Percentiles rank a stretch among this genome's conserved stretches.
Conservation (phyloP, 2,797 vertebrate species). For the Ctenopoma multispine region DNA sequence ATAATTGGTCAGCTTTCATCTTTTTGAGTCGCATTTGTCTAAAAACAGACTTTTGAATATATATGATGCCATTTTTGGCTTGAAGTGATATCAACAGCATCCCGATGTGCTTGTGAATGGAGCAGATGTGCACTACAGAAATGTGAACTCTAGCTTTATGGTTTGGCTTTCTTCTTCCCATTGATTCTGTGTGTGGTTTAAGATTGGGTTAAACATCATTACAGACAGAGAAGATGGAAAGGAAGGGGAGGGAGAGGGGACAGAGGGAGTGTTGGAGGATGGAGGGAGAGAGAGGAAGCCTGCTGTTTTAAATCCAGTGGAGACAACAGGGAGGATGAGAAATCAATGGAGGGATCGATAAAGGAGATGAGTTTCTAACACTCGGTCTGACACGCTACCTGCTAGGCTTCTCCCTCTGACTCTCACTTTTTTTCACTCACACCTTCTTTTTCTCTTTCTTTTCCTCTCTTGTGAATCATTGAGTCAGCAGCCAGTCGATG, state of each 20-base stretch:
- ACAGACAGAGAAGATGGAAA: slow-evolving; percentile 61
- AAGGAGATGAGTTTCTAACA: slow-evolving; percentile 83
- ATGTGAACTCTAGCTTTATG: slow-evolving; percentile 48
- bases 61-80: slow-evolving; percentile 1
- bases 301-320: slow-evolving; percentile 83
- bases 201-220: slow-evolving; percentile 73
- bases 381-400: slow-evolving; percentile 72
- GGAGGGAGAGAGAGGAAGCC: slow-evolving; percentile 63
- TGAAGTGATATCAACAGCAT: slow-evolving; percentile 3
- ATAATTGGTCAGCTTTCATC: slow-evolving; percentile 15
- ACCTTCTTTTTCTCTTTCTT: slow-evolving; percentile 57
- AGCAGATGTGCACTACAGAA: slow-evolving; percentile 35
- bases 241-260: slow-evolving; percentile 66
- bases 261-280: slow-evolving; percentile 62
- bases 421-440: slow-evolving; percentile 65
- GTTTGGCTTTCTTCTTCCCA: slow-evolving; percentile 60
- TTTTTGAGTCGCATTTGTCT: slow-evolving; percentile 23
- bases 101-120: slow-evolving; percentile 42
- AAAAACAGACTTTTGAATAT: slow-evolving; percentile 17
- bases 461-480: slow-evolving; percentile 80
- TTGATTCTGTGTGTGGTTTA: slow-evolving; percentile 74
- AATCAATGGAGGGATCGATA: slow-evolving; percentile 85
- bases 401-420: slow-evolving; percentile 72
- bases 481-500: slow-evolving; percentile 85
- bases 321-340: slow-evolving; percentile 80